phyloP scores from a whole-genome alignment of 2,113 vertebrate genomes.

The Sebastes schlegelii region DNA sequence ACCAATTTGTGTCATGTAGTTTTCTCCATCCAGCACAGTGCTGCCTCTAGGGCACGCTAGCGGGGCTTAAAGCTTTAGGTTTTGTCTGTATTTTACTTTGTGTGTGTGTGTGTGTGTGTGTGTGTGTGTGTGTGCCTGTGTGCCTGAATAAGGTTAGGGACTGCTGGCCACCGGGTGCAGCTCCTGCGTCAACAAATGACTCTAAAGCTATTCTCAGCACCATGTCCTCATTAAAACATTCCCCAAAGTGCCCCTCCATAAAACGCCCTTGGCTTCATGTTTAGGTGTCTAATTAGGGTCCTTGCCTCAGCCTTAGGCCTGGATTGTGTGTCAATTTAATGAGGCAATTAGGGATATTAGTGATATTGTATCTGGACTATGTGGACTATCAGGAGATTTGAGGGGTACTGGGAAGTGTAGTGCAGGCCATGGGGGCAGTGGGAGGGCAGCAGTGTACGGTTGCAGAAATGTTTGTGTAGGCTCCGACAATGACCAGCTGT shows the following conservation, averaged over 20 bases:
- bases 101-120: conserved; percentile 5
- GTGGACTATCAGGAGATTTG: conserved; percentile 65
- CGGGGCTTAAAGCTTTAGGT: neutral
- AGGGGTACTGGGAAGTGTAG: conserved; percentile 59
- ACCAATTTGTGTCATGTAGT: neutral
- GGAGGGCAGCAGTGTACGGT: conserved; percentile 58
- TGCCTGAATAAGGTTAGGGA: conserved; percentile 42
- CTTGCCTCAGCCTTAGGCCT: conserved; percentile 54
- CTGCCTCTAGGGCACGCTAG: neutral
- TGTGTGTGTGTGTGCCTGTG: neutral
- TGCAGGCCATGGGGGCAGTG: conserved; percentile 38
- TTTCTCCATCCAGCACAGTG: neutral
- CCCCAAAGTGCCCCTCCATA: conserved; percentile 79
- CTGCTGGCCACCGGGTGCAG: conserved; percentile 56
- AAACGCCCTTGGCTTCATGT: conserved; percentile 77
- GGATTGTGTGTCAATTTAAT: conserved; percentile 83
- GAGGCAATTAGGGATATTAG: conserved; percentile 79
- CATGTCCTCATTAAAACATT: conserved; percentile 83
- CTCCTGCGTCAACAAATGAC: conserved; percentile 65
- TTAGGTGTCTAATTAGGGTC: conserved; percentile 84
- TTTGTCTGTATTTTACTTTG: neutral
- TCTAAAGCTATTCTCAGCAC: conserved; percentile 73
- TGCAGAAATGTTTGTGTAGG: conserved; percentile 42
- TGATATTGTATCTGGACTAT: conserved; percentile 68
- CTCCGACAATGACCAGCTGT: conserved; percentile 32